phyloP scores from a whole-genome alignment of 2,797 vertebrate species.

The Hippocampus kuda region DNA sequence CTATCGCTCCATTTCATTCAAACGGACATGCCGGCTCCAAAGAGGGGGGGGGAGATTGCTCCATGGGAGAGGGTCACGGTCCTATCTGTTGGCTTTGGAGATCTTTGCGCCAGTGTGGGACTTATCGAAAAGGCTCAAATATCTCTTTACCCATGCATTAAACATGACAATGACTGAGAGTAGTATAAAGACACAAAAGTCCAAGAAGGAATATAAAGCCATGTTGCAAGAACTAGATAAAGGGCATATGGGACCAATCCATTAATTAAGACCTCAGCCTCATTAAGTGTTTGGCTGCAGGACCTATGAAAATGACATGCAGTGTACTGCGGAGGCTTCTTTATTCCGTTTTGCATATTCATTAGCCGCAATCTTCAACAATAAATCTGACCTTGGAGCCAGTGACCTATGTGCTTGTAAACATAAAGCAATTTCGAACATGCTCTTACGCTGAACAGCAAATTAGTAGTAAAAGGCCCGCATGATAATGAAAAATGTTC shows the following conservation, averaged over 20 bases:
- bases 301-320: conserved; percentile 49
- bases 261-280: conserved; percentile 38
- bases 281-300: conserved; percentile 49
- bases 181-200: neutral
- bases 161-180: conserved; percentile 19
- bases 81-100: conserved; percentile 43
- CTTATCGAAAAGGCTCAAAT: conserved; percentile 49
- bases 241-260: conserved; percentile 15
- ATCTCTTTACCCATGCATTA: conserved; percentile 50
- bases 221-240: conserved; percentile 4
- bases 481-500: conserved; percentile 48
- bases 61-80: conserved; percentile 37
- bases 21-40: conserved; percentile 34
- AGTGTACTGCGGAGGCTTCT: conserved; percentile 42
- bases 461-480: conserved; percentile 64
- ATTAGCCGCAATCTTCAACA: conserved; percentile 50
- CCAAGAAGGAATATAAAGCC: neutral
- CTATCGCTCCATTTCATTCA: conserved; percentile 61
- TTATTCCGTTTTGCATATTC: conserved; percentile 48
- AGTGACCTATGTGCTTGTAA: conserved; percentile 61
- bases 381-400: conserved; percentile 48
- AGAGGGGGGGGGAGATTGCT: conserved; percentile 44
- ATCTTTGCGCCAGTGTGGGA: conserved; percentile 30
- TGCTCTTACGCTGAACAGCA: conserved; percentile 56
- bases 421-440: conserved; percentile 54